Conservation (phyloP, 2,113 vertebrate genomes). For the Apteryx mantelli region DNA sequence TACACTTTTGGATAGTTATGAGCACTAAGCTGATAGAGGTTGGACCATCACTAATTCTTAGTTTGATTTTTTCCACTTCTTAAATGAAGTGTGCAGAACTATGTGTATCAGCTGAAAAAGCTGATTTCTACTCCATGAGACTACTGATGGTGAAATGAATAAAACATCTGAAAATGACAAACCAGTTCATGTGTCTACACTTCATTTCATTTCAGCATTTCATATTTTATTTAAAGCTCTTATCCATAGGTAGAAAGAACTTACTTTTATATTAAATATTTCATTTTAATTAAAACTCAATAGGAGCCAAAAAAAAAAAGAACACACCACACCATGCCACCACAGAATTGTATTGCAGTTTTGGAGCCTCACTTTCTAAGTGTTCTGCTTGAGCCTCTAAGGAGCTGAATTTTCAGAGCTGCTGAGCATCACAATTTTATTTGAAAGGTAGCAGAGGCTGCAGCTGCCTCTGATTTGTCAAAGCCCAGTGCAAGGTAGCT, state of each 20-base stretch:
- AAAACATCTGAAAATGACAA: slow-evolving; percentile 39
- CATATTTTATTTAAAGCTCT: slow-evolving; percentile 37
- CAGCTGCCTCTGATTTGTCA: background rate
- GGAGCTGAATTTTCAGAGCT: background rate
- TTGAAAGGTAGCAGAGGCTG: background rate
- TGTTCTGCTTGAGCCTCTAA: background rate
- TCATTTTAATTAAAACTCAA: slow-evolving; percentile 17
- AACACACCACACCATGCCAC: too few species aligned
- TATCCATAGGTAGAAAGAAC: background rate
- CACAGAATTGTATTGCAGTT: background rate
- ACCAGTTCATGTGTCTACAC: background rate
- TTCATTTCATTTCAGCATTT: background rate
- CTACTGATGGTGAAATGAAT: slow-evolving; percentile 23
- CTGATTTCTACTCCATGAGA: background rate
- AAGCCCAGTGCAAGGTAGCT: background rate
- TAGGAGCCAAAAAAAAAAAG: background rate
- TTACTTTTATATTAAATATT: background rate
- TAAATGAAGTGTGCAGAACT: background rate
- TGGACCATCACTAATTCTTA: background rate
- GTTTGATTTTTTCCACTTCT: background rate
- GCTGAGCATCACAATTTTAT: background rate
- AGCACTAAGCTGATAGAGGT: background rate
- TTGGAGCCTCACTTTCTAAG: background rate
- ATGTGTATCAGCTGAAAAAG: background rate
- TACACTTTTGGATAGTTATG: background rate